A percentile compares a stretch with the other conserved stretches of the same genome.
phyloP scores from a whole-genome alignment of 1,140 invertebrate genomes.

The Penaeus vannamei region DNA sequence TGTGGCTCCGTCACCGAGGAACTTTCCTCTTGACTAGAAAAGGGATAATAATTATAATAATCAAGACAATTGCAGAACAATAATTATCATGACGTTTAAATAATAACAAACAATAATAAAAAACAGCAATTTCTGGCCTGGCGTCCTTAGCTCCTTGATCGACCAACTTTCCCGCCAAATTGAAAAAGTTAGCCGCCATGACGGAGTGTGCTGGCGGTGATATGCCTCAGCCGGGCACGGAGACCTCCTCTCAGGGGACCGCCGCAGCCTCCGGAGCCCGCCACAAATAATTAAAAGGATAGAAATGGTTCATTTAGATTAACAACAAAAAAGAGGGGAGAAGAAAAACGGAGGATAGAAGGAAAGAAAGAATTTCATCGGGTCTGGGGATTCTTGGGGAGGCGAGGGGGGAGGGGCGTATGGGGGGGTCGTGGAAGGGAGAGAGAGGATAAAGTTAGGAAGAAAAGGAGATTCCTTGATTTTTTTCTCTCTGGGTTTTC shows the following conservation, averaged over 20 bases:
- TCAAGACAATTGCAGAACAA: too few relatives aligned
- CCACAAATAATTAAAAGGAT: constrained; percentile 61
- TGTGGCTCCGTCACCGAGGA: too few relatives aligned
- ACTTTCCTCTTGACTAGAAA: too few relatives aligned
- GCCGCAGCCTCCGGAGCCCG: not conserved
- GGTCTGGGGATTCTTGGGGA: not conserved
- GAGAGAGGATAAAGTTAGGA: too few relatives aligned
- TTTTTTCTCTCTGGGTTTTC: not conserved
- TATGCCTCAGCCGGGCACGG: constrained; percentile 35
- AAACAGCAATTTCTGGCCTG: not conserved
- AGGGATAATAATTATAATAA: too few relatives aligned
- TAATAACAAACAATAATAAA: constrained; percentile 3
- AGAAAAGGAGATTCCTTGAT: not conserved
- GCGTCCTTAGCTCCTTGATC: constrained; percentile 32
- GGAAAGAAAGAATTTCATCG: not conserved
- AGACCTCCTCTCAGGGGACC: not conserved
- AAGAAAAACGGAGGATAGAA: too few relatives aligned
- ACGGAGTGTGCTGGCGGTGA: constrained; percentile 45
- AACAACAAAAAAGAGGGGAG: constrained; percentile 33
- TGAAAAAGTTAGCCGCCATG: constrained; percentile 49
- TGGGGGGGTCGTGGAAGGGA: too few relatives aligned
- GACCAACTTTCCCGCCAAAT: constrained; percentile 51
- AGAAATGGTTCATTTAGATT: constrained; percentile 60
- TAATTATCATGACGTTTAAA: constrained; percentile 2
- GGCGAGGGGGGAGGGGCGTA: not conserved